These are phyloP conservation scores for Thunnus thynnus DNA, from an alignment of 2,113 vertebrate genomes.

Conservation along the genomic window DNA sequence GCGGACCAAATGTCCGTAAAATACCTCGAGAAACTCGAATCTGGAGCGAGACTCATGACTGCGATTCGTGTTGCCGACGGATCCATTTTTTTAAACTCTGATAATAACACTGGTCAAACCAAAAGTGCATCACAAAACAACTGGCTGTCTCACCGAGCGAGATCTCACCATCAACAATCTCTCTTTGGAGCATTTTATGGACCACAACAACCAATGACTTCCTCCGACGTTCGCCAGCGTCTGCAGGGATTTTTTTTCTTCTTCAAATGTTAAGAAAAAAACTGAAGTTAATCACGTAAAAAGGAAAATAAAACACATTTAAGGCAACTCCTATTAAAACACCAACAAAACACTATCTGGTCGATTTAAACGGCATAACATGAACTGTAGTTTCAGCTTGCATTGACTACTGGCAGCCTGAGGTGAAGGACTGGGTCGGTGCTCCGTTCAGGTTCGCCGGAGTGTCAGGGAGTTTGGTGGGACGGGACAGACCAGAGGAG, in stretches of 20 bases:
- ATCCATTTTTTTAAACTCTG: constrained; percentile 20
- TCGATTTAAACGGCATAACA: constrained; percentile 54
- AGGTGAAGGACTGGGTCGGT: constrained; percentile 57
- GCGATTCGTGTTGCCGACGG: neutral
- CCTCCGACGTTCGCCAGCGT: constrained; percentile 29
- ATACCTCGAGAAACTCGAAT: neutral
- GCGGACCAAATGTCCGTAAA: neutral
- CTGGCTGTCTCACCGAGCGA: constrained; percentile 37
- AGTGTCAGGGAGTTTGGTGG: constrained; percentile 17
- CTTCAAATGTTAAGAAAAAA: constrained; percentile 1
- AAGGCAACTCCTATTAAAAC: constrained; percentile 81
- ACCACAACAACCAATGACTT: neutral
- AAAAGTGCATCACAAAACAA: constrained; percentile 77
- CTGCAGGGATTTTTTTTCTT: constrained; percentile 22
- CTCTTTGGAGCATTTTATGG: constrained; percentile 26
- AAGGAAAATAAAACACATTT: constrained; percentile 75
- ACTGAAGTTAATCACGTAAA: constrained; percentile 51
- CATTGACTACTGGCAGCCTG: constrained; percentile 75
- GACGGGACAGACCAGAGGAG: neutral
- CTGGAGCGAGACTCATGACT: neutral
- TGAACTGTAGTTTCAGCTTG: constrained; percentile 65
- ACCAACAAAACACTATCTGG: constrained; percentile 70
- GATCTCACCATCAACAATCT: constrained; percentile 28
- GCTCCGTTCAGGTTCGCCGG: constrained; percentile 36
- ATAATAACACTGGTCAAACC: constrained; percentile 77